Evolutionary conservation across 2,113 vertebrate genomes (phyloP).

Genomic region (Leucopsar rothschildi): DNA sequence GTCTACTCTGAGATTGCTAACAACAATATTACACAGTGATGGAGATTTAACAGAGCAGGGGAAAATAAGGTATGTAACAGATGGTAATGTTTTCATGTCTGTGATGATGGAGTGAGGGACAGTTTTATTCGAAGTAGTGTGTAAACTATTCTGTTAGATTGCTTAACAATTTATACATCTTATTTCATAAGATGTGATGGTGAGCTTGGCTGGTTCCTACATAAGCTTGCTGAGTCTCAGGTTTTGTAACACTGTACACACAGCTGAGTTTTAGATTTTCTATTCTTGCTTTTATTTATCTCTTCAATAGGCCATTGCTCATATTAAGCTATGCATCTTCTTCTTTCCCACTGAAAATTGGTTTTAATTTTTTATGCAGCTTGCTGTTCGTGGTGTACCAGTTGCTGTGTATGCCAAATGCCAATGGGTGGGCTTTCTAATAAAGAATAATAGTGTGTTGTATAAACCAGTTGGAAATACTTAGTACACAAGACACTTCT

Average conservation of each 20-base stretch:
- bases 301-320: background rate
- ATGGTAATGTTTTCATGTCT: background rate
- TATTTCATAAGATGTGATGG: background rate
- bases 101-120: background rate
- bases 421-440: background rate
- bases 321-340: background rate
- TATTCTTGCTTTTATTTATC: background rate
- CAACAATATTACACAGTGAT: constrained; percentile 95
- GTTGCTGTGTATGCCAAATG: background rate
- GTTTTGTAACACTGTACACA: background rate
- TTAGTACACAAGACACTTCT: background rate
- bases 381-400: background rate
- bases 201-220: background rate
- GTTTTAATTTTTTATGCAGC: background rate
- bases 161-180: background rate
- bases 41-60: constrained; percentile 97
- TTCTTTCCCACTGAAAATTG: background rate
- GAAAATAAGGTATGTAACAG: constrained; percentile 86
- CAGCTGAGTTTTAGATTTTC: background rate
- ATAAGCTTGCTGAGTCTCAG: background rate
- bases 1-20: constrained; percentile 93
- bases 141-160: background rate
- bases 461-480: background rate
- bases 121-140: background rate
- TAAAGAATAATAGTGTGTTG: background rate